Conservation (phyloP, 2,113 vertebrate genomes). For the Canis aureus region DNA sequence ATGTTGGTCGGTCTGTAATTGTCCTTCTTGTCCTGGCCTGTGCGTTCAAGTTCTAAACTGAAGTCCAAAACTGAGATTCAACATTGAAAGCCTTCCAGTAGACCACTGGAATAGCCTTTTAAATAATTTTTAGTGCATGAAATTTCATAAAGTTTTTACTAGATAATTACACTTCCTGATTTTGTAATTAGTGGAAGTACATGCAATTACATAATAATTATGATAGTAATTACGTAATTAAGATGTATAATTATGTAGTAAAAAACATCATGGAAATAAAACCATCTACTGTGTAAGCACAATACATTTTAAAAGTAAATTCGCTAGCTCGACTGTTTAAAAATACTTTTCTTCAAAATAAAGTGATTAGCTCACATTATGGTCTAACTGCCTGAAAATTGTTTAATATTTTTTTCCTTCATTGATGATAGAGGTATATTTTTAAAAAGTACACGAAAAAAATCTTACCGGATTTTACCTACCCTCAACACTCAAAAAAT, state of each 20-base stretch:
- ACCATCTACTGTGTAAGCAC: slow-evolving; percentile 92
- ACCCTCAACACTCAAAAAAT: slow-evolving; percentile 37
- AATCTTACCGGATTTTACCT: slow-evolving; percentile 49
- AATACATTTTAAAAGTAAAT: slow-evolving; percentile 92
- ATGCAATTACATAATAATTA: slow-evolving; percentile 94
- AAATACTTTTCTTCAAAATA: slow-evolving; percentile 90
- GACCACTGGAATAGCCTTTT: slow-evolving; percentile 89
- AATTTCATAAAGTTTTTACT: slow-evolving; percentile 93
- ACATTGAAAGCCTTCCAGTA: slow-evolving; percentile 77
- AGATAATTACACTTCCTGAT: slow-evolving; percentile 93
- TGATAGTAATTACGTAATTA: slow-evolving; percentile 93
- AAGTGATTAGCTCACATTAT: slow-evolving; percentile 88
- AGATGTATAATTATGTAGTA: slow-evolving; percentile 94
- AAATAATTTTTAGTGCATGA: slow-evolving; percentile 89
- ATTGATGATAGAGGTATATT: slow-evolving; percentile 68
- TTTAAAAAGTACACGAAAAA: slow-evolving; percentile 81
- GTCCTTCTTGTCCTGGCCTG: background rate
- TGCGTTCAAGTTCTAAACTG: slow-evolving; percentile 54
- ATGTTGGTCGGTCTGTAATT: background rate
- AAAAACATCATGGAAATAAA: slow-evolving; percentile 94
- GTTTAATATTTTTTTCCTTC: slow-evolving; percentile 82
- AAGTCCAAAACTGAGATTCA: slow-evolving; percentile 58
- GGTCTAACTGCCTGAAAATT: slow-evolving; percentile 85
- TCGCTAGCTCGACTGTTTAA: slow-evolving; percentile 88
- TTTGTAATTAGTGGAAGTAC: slow-evolving; percentile 94